These are phyloP conservation scores for Mizuhopecten yessoensis DNA, from an alignment of 1,140 invertebrate species.

Conservation along the genomic window DNA sequence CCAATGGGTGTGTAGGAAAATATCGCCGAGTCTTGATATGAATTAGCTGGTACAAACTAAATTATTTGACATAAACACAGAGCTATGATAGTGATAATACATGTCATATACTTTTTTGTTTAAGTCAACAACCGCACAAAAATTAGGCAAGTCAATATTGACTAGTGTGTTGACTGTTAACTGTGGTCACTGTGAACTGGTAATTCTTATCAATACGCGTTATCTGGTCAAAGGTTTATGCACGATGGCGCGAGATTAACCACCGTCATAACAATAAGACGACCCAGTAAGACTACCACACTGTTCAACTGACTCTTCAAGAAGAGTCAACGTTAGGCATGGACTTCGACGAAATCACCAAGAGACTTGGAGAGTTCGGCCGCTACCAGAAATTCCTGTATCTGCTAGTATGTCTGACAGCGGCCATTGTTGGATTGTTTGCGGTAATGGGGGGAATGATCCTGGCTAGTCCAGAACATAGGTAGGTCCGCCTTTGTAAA, in stretches of 20 bases:
- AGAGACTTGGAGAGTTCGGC: not conserved
- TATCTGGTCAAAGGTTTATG: not conserved
- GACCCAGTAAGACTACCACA: not conserved
- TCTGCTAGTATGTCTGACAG: not conserved
- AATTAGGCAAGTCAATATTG: not conserved
- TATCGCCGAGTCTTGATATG: too few species aligned
- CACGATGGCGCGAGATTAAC: not conserved
- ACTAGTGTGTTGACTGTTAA: not conserved
- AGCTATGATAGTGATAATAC: too few species aligned
- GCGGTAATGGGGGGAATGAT: not conserved
- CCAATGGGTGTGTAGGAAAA: too few species aligned
- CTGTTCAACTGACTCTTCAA: not conserved
- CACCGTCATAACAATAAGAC: not conserved
- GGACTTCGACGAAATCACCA: slow-evolving; percentile 1
- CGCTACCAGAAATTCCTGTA: not conserved
- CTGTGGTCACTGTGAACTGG: not conserved
- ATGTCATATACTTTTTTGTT: too few species aligned
- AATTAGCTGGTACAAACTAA: too few species aligned
- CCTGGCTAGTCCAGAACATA: not conserved
- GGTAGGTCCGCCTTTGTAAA: not conserved
- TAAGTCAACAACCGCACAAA: not conserved
- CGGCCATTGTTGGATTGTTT: not conserved
- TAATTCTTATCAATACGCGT: not conserved
- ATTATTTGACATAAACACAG: too few species aligned
- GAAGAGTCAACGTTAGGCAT: not conserved